Evolutionary conservation across 1,140 invertebrate genomes (phyloP), one percentile per base, ranked within the genome.

Genomic region (Daktulosphaira vitifoliae): DNA sequence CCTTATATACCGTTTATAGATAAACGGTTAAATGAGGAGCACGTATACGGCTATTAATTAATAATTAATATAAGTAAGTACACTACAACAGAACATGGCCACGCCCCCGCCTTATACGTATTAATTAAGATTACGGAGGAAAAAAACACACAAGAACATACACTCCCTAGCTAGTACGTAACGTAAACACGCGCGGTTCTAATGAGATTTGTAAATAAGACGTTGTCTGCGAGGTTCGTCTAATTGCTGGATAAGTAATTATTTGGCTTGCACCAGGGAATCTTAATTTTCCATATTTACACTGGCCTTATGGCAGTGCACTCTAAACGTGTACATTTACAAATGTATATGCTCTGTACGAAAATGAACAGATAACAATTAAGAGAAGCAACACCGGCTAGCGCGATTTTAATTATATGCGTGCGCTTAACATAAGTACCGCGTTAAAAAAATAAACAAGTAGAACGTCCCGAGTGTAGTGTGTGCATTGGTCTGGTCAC

Each of bases 201-300:
- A 20, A 62, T 20, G 42, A 48, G 44, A 62, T 62, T 62, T 22
- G 42, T 48, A 22, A 62, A 62, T 48, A 33, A 62, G 56, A 62
- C 42, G 42, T n/a, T n/a, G n/a, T 46, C 26, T 16, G 18, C 18
- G 18, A 26, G 18, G 39, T 46, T 46, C 25, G 42, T 38, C 42
- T 59, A 59, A 59, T 59, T 56, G 38, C 38, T 2, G 53, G 39
- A 56, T 25, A 44, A 42, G 39, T 56, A 56, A 56, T 56, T 44
- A 56, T 44, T 56, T 6, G 5, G 11, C 38, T 44, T 26, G 25
- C 39, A 11, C 25, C 42, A n/a, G 39, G 18, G 16, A 15, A 29
- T 29, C 39, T 29, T 23, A 11, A 4, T 46, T 46, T 29, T 59
- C 18, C 54, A 29, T 20, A n/a, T n/a, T n/a, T 44, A 59, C 54